Percentiles rank a stretch among this genome's conserved stretches.
These are phyloP conservation scores for Spermophilus dauricus DNA, from an alignment of 2,113 vertebrate genomes.

Conservation along the genomic window DNA sequence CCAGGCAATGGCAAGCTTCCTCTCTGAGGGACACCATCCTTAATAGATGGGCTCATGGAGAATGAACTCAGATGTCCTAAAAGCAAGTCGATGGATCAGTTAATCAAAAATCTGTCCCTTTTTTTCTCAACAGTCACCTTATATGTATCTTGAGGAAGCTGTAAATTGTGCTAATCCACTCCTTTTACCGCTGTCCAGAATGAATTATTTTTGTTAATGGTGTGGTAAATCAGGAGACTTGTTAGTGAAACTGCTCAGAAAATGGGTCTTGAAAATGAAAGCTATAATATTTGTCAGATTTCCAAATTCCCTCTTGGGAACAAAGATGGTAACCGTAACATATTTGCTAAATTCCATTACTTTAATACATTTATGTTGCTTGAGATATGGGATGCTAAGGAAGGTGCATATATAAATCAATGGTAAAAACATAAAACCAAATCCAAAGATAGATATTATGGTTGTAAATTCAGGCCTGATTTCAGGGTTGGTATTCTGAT, in stretches of 20 bases:
- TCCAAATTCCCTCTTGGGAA: constrained; percentile 84
- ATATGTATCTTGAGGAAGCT: constrained; percentile 73
- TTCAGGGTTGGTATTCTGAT: constrained; percentile 72
- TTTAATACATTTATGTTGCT: constrained; percentile 81
- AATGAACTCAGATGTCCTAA: constrained; percentile 78
- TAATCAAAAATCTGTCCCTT: constrained; percentile 69
- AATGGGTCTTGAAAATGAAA: constrained; percentile 84
- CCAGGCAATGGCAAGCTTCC: neutral
- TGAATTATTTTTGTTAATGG: constrained; percentile 83
- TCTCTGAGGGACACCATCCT: neutral
- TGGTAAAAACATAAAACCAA: constrained; percentile 76
- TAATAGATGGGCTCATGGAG: constrained; percentile 6
- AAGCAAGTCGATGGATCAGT: constrained; percentile 75
- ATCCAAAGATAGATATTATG: constrained; percentile 79
- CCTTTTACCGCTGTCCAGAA: constrained; percentile 81
- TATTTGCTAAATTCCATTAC: constrained; percentile 83
- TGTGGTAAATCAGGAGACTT: constrained; percentile 83
- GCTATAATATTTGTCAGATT: constrained; percentile 83
- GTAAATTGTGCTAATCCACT: constrained; percentile 79
- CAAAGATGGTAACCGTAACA: constrained; percentile 81
- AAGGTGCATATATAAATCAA: constrained; percentile 76
- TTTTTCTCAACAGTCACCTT: constrained; percentile 64
- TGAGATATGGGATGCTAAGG: constrained; percentile 67
- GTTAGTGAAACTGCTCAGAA: constrained; percentile 82
- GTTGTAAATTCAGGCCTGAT: constrained; percentile 78